Base-by-base conservation (phyloP, 2,888 invertebrate species). In the Eugnorisma glareosa region DNA sequence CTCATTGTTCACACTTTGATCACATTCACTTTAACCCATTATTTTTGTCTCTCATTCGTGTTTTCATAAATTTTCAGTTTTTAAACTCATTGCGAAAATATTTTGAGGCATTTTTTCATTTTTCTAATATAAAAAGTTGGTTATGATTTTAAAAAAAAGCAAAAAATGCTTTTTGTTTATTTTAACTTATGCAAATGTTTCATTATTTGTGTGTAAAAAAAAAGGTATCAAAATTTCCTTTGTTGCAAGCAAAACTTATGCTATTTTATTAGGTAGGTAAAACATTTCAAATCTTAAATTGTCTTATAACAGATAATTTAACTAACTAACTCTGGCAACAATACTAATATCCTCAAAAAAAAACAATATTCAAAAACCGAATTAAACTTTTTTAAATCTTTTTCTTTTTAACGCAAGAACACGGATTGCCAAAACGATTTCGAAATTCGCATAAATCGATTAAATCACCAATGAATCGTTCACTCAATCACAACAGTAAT, bases 1-100 rank as follows among this genome's bases (percentile, higher is more conserved):
- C 37, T 81, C 43, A 75, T 73, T 51, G 66, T 77, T 79, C 69
- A 68, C 75, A 83, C 67, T 76, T 63, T 69, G 64, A 73, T 82
- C 45, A 40, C 57, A 43, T 76, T 80, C 57, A 73, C 76, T 85
- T 59, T 80, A 88, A 79, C 82, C 78, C 88, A 88, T 87, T 77
- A 67, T 73, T 66, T 76, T 69, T 70, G 35, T 79, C 77, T 83
- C 66, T 80, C 59, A 78, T 70, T 73, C 37, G 54, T 63, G 77
- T 3, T 28, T 66, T 64, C 1, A 37, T 43, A 57, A 51, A 13
- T 73, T 57, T 48, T 45, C 24, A 61, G n/a, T 67, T 51, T 73
- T 40, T 1, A 13, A 48, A 72, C 0, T 68, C 70, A 78, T 75
- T 21, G n/a, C 18, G 6, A 40, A 21, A 37, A 7, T 31, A 18